A percentile compares a stretch with the other conserved stretches of the same genome.
These are phyloP conservation scores for Sitodiplosis mosellana DNA, from an alignment of 1,140 invertebrate species.

Conservation along the genomic window DNA sequence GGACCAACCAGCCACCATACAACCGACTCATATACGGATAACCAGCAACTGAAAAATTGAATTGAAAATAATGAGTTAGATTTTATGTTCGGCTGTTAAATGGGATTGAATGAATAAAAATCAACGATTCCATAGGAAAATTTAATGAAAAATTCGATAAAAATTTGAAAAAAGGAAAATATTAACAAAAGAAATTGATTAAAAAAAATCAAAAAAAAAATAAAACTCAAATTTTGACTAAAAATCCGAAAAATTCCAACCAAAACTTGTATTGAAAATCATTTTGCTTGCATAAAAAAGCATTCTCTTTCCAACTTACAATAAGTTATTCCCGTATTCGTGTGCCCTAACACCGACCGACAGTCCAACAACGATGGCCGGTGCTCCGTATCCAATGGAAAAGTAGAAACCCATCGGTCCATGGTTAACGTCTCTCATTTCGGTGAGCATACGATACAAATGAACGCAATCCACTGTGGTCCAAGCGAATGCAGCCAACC, in stretches of 20 bases:
- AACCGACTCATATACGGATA: slow-evolving; percentile 79
- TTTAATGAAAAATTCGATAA: too few species aligned
- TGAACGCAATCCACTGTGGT: slow-evolving; percentile 81
- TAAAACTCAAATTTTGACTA: neutral
- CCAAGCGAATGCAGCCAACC: slow-evolving; percentile 79
- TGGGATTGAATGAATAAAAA: neutral
- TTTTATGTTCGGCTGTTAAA: too few species aligned
- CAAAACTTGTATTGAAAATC: neutral
- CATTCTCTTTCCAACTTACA: neutral
- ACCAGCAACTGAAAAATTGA: slow-evolving; percentile 60
- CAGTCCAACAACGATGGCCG: slow-evolving; percentile 77
- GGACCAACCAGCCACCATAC: slow-evolving; percentile 84
- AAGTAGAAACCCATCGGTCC: slow-evolving; percentile 89
- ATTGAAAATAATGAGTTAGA: neutral
- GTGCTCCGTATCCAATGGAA: slow-evolving; percentile 85
- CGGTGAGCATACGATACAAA: slow-evolving; percentile 84
- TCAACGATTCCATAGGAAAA: too few species aligned
- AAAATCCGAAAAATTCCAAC: neutral
- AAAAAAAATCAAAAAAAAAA: too few species aligned
- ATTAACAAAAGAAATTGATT: too few species aligned
- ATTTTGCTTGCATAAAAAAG: neutral
- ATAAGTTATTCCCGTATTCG: slow-evolving; percentile 78
- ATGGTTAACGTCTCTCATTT: slow-evolving; percentile 91
- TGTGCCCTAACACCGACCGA: slow-evolving; percentile 85
- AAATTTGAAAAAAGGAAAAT: too few species aligned